phyloP scores from a whole-genome alignment of 2,113 vertebrate genomes.

The Chroicocephalus ridibundus region DNA sequence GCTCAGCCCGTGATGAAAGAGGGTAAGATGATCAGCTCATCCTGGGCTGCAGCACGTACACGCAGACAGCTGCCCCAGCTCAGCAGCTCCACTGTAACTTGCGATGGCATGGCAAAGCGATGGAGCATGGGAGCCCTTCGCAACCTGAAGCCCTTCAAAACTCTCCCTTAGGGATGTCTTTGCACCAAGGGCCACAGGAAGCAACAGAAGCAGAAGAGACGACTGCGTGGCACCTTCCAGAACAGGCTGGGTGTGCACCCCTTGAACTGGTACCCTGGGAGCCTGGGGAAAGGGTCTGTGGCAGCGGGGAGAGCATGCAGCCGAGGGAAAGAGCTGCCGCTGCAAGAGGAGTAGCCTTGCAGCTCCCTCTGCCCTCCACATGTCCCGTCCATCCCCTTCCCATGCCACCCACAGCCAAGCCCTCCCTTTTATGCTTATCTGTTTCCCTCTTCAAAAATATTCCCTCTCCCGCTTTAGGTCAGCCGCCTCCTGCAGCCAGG shows the following conservation, averaged over 20 bases:
- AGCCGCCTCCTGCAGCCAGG: background rate
- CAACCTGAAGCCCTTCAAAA: background rate
- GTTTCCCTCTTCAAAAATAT: background rate
- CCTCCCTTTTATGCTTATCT: background rate
- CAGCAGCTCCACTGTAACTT: background rate
- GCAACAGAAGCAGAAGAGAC: background rate
- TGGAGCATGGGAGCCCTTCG: background rate
- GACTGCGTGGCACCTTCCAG: background rate
- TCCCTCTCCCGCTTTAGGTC: background rate
- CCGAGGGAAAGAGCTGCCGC: background rate
- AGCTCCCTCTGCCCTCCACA: background rate
- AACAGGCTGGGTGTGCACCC: background rate
- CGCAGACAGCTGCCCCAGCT: background rate
- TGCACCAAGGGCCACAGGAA: background rate
- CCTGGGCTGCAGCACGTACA: background rate
- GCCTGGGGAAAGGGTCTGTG: rapidly evolving
- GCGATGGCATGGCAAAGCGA: background rate
- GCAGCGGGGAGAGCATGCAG: background rate
- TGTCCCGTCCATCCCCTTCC: background rate
- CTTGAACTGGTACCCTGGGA: rapidly evolving
- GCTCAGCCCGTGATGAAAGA: background rate
- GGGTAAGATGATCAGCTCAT: background rate
- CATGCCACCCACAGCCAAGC: background rate
- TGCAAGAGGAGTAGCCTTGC: background rate
- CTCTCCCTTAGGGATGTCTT: background rate